phyloP scores from a whole-genome alignment of 2,113 vertebrate genomes.

The Scophthalmus maximus region DNA sequence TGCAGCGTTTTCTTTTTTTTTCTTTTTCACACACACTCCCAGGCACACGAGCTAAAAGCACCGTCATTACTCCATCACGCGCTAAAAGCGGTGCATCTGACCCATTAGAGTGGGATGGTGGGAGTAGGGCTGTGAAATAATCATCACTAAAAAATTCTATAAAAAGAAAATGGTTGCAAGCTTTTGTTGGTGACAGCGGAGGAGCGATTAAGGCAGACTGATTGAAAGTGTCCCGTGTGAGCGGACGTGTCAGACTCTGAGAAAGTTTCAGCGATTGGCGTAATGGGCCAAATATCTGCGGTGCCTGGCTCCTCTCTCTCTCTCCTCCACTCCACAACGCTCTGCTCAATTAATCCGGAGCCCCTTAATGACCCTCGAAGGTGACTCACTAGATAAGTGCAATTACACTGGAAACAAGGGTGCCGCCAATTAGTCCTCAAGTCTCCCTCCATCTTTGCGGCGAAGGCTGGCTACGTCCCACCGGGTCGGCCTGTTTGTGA shows the following conservation, averaged over 20 bases:
- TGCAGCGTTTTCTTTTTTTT: slow-evolving; percentile 43
- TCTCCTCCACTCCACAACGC: slow-evolving; percentile 54
- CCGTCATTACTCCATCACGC: slow-evolving; percentile 71
- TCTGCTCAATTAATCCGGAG: slow-evolving; percentile 84
- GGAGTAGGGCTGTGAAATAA: slow-evolving; percentile 73
- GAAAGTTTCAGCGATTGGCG: slow-evolving; percentile 72
- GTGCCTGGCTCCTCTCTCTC: slow-evolving; percentile 58
- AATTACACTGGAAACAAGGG: slow-evolving; percentile 84
- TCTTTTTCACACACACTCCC: slow-evolving; percentile 33
- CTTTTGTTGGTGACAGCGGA: slow-evolving; percentile 72
- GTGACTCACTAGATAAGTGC: slow-evolving; percentile 85
- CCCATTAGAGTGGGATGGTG: slow-evolving; percentile 75
- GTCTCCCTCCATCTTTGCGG: slow-evolving; percentile 72
- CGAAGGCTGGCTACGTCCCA: slow-evolving; percentile 73
- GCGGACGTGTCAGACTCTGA: slow-evolving; percentile 58
- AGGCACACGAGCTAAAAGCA: slow-evolving; percentile 75
- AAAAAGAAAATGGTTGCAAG: slow-evolving; percentile 71
- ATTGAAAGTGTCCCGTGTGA: slow-evolving; percentile 75
- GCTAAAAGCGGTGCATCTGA: slow-evolving; percentile 68
- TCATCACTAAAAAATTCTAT: slow-evolving; percentile 77
- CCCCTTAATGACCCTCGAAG: slow-evolving; percentile 85
- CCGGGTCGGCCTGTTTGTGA: slow-evolving; percentile 79
- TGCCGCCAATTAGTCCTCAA: slow-evolving; percentile 83
- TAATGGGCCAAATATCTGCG: slow-evolving; percentile 81
- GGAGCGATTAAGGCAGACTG: slow-evolving; percentile 73